Evolutionary conservation across 2,888 invertebrate genomes (phyloP), one percentile per base, ranked within the genome.

Genomic region (Synanthedon vespiformis): DNA sequence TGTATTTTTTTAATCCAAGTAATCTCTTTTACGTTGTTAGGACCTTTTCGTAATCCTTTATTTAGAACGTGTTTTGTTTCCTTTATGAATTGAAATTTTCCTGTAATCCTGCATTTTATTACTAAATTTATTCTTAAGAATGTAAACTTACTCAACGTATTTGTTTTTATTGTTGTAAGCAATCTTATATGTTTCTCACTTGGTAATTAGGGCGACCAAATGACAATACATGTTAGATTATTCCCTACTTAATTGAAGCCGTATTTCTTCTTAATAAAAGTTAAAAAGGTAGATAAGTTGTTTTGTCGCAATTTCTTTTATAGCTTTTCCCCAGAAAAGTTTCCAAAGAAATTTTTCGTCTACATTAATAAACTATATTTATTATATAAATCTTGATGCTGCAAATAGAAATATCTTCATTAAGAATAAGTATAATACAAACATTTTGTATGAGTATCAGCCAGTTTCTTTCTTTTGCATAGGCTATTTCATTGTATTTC

Each of bases 131-230:
- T 48, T 22, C 18, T 44, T 44, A 44, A 44, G 44, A n/a, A 11
- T 14, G 11, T 48, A 48, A 18, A 16, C 47, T 13, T 12, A 44
- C 14, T 48, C 22, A 48, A 12, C 6, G 48, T 48, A 48, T 16
- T 16, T 48, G 10, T 48, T 48, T 12, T 13, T 50, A 50, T 12
- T 48, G 4, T 48, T 34, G 34, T 34, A 34, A 34, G 34, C 34
- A 34, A 48, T 65, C 71, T 77, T 80, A 84, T 85, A 85, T 85
- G 83, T 67, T 80, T 85, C 81, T 85, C 81, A 75, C 85, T 86
- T 85, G 82, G 85, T 85, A 67, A 68, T 80, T 84, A 87, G 86
- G 86, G 86, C 86, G 83, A 81, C 86, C 86, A 85, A 87, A 86
- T 84, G 86, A 87, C 82, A 82, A 83, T 77, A 71, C 85, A 86